phyloP scores from a whole-genome alignment of 2,113 vertebrate genomes.

The Hippocampus abdominalis region DNA sequence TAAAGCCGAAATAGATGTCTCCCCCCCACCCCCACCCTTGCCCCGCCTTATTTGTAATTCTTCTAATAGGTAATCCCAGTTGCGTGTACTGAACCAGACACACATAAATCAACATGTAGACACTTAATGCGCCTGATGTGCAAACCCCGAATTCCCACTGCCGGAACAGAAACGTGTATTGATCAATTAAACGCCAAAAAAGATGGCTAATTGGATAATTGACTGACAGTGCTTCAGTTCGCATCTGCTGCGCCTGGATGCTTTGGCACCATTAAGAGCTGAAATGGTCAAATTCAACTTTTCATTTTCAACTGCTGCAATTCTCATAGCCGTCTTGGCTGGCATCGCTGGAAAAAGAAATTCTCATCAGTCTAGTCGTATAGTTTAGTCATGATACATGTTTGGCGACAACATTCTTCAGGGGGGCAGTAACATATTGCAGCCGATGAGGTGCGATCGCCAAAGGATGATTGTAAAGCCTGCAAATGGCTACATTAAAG shows the following conservation, averaged over 20 bases:
- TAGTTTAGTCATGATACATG: constrained; percentile 54
- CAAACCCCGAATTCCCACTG: constrained; percentile 16
- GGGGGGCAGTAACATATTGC: constrained; percentile 32
- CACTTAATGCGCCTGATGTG: constrained; percentile 1
- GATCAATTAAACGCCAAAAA: constrained; percentile 26
- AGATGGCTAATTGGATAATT: constrained; percentile 31
- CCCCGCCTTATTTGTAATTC: neutral
- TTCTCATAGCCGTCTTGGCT: constrained; percentile 23
- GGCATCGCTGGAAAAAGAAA: constrained; percentile 22
- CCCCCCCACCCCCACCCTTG: neutral
- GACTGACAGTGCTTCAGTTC: constrained; percentile 14
- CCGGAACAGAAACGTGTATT: constrained; percentile 20
- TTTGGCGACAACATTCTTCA: constrained; percentile 63
- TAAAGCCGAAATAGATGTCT: neutral
- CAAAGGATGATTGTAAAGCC: constrained; percentile 34
- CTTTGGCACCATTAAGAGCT: constrained; percentile 35
- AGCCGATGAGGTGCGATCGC: constrained; percentile 29
- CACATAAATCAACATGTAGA: constrained; percentile 15
- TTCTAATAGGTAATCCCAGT: constrained; percentile 7
- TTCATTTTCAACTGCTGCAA: constrained; percentile 35
- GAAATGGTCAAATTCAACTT: constrained; percentile 23
- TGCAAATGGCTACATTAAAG: constrained; percentile 17
- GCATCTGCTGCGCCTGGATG: constrained; percentile 7
- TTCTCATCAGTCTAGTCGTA: constrained; percentile 29
- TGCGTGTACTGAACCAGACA: neutral